Base-by-base conservation (phyloP, 1,140 invertebrate species). In the Pogonomyrmex californicus region DNA sequence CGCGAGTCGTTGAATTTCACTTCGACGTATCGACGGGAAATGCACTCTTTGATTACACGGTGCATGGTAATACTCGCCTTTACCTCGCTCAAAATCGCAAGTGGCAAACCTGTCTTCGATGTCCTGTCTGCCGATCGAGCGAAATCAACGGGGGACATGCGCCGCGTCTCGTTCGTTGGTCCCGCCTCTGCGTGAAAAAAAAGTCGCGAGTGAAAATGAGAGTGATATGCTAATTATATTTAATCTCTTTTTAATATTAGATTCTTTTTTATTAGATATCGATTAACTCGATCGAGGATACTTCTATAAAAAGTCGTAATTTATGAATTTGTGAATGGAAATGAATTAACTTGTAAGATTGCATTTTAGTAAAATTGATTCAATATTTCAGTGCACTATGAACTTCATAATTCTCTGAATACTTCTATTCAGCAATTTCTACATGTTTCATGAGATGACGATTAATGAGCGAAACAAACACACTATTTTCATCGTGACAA, bases 1-100 rank as follows among this genome's bases (percentile, higher is more conserved):
- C 88, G 62, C 63, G 17, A 63, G 44, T 65, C 44, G 44, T 65
- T 36, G 12, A 89, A 90, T 90, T 90, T 90, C 89, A 90, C 88
- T 14, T 23, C 54, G 17, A 47, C 79, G 56, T 58, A 60, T 76
- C 70, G 33, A 12, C 54, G 44, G 23, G 70, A 85, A 76, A 49
- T 14, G 44, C 56, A n/a, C 12, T n/a, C 30, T 38, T 54, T 17
- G 30, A n/a, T 81, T 23, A 3, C 36, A 10, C 73, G 38, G 23
- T 38, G 6, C 33, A 38, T 4, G 44, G n/a, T n/a, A 51, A 30
- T 14, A 51, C 33, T 30, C 12, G 76, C 76, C 44, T 79, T 5
- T 51, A 23, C 10, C 10, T 1, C 17, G 30, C 30, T 47, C 68
- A 30, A n/a, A 44, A 44, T 44, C 44, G 60, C 60, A 65, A 38